A percentile compares a stretch with the other conserved stretches of the same genome.
Evolutionary conservation across 2,888 invertebrate genomes (phyloP).

Genomic region (Platerodrilus igneus): DNA sequence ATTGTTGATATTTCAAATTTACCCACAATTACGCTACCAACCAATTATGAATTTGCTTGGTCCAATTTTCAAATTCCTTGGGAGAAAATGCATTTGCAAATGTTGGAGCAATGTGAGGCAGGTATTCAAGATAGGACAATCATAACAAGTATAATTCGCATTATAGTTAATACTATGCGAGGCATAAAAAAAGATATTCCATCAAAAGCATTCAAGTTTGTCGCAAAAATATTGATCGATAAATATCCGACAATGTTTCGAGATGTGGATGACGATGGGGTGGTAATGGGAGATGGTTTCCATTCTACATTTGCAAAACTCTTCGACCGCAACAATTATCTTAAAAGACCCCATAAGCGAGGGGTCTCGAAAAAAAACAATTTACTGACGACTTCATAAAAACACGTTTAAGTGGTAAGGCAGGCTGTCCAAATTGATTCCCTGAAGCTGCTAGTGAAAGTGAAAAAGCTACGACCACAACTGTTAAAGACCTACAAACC

Average conservation of each 20-base stretch:
- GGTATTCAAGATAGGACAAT: too few relatives aligned
- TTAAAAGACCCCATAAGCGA: constrained; percentile 28
- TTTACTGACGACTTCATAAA: too few relatives aligned
- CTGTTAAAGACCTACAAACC: too few relatives aligned
- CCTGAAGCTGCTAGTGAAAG: constrained; percentile 3
- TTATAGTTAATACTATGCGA: constrained; percentile 25
- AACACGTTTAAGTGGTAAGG: neutral
- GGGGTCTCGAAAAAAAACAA: too few relatives aligned
- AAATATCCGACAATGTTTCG: constrained; percentile 28
- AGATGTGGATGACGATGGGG: constrained; percentile 30
- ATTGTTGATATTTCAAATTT: too few relatives aligned
- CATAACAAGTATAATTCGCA: too few relatives aligned
- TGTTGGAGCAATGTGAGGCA: too few relatives aligned
- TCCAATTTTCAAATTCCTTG: too few relatives aligned
- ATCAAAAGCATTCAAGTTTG: constrained; percentile 24
- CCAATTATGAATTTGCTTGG: too few relatives aligned
- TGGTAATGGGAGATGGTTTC: constrained; percentile 27
- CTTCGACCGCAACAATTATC: constrained; percentile 27
- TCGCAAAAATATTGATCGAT: constrained; percentile 24
- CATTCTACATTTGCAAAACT: constrained; percentile 26
- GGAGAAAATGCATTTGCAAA: too few relatives aligned
- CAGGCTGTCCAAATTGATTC: constrained; percentile 1
- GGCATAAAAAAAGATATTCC: constrained; percentile 24
- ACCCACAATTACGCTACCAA: too few relatives aligned
- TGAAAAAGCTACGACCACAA: too few relatives aligned